Percentiles rank a stretch among this genome's conserved stretches.
phyloP scores from a whole-genome alignment of 1,140 invertebrate genomes.

The Probaryconus sp. region DNA sequence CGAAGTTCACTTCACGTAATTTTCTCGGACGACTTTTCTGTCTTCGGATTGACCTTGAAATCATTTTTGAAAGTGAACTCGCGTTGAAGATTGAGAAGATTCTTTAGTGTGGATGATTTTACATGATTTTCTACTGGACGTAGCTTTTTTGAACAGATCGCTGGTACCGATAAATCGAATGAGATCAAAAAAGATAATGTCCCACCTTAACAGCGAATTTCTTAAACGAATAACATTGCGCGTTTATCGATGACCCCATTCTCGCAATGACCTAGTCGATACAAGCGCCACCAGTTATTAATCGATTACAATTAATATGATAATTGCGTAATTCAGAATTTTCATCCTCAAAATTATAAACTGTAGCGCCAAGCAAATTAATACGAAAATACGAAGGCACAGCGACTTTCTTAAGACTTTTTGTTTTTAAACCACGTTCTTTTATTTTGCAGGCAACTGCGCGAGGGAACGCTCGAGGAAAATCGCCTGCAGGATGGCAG shows the following conservation, averaged over 20 bases:
- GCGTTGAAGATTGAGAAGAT: no score
- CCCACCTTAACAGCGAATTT: constrained; percentile 27
- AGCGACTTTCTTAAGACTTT: constrained; percentile 17
- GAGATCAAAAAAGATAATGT: background rate
- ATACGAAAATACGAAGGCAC: constrained; percentile 12
- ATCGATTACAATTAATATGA: constrained; percentile 18
- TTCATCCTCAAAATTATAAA: no score
- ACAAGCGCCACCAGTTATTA: background rate
- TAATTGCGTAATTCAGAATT: constrained; percentile 12
- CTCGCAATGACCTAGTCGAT: background rate
- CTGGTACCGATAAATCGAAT: background rate
- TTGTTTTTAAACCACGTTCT: constrained; percentile 67
- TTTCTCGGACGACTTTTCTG: no score
- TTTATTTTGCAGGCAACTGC: constrained; percentile 87
- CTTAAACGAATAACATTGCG: constrained; percentile 26
- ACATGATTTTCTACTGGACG: no score
- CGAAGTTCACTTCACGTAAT: no score
- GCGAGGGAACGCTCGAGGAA: constrained; percentile 90
- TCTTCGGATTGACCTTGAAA: no score
- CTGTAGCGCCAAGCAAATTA: background rate
- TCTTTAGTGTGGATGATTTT: no score
- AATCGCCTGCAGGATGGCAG: constrained; percentile 92
- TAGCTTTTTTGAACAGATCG: no score
- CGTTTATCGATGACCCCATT: constrained; percentile 52
- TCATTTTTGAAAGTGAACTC: no score